phyloP scores from a whole-genome alignment of 1,140 invertebrate genomes.

The Doryteuthis pealeii region DNA sequence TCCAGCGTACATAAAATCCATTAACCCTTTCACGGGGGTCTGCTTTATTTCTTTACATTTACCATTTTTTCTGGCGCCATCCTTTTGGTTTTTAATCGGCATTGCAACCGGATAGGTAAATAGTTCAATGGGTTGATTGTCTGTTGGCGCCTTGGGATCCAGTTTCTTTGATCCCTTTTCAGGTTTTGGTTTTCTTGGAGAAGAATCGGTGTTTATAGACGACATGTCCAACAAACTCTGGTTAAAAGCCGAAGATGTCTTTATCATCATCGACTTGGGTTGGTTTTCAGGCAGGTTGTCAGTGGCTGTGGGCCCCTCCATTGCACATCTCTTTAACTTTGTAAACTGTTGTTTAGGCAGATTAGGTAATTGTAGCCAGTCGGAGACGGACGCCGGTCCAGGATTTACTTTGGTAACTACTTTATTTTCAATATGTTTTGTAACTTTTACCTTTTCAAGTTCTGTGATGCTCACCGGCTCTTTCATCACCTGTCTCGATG shows the following conservation, averaged over 20 bases:
- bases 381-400: neutral
- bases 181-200: too few relatives aligned
- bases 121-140: neutral
- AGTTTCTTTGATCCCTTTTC: too few relatives aligned
- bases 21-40: neutral
- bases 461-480: neutral
- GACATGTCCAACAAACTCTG: too few relatives aligned
- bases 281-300: neutral
- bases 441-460: neutral
- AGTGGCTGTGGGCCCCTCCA: neutral
- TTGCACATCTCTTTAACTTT: neutral
- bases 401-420: neutral
- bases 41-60: neutral
- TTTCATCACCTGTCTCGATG: neutral
- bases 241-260: too few relatives aligned
- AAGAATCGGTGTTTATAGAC: too few relatives aligned
- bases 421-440: constrained; percentile 1
- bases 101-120: neutral
- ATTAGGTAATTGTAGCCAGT: neutral
- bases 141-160: too few relatives aligned
- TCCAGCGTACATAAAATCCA: neutral
- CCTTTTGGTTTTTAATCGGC: neutral
- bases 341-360: neutral
- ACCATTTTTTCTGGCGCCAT: neutral
- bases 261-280: too few relatives aligned